These are phyloP conservation scores for Belgica antarctica DNA, from an alignment of 2,888 invertebrate genomes.

Conservation along the genomic window DNA sequence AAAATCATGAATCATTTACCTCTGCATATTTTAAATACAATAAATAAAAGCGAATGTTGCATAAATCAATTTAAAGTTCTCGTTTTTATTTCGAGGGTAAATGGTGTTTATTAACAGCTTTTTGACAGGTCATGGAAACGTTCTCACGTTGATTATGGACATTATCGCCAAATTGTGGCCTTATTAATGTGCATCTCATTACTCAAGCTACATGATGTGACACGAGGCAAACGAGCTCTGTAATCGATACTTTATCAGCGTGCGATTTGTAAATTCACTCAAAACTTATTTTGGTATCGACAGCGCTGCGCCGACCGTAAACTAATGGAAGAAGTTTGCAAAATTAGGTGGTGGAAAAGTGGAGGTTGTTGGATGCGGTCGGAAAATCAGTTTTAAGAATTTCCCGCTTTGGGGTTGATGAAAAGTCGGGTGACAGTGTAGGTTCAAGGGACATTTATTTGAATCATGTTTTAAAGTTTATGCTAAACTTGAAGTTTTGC, in stretches of 20 bases:
- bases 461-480: too few relatives aligned
- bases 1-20: conserved; percentile 39
- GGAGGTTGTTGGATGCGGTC: too few relatives aligned
- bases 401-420: too few relatives aligned
- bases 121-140: neutral
- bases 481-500: too few relatives aligned
- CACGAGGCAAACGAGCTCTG: neutral
- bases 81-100: neutral
- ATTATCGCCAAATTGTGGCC: neutral
- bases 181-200: neutral
- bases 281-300: neutral
- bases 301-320: too few relatives aligned
- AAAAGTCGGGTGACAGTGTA: too few relatives aligned
- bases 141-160: too few relatives aligned
- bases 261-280: neutral
- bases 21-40: conserved; percentile 19
- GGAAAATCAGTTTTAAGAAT: too few relatives aligned
- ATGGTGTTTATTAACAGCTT: neutral
- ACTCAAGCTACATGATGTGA: neutral
- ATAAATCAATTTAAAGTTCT: conserved; percentile 26
- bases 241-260: neutral
- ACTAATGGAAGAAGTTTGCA: too few relatives aligned
- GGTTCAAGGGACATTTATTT: too few relatives aligned
- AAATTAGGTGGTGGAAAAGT: too few relatives aligned
- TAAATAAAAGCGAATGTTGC: neutral